Base-by-base conservation (phyloP, 2,888 invertebrate genomes). In the Tetranychus piercei region DNA sequence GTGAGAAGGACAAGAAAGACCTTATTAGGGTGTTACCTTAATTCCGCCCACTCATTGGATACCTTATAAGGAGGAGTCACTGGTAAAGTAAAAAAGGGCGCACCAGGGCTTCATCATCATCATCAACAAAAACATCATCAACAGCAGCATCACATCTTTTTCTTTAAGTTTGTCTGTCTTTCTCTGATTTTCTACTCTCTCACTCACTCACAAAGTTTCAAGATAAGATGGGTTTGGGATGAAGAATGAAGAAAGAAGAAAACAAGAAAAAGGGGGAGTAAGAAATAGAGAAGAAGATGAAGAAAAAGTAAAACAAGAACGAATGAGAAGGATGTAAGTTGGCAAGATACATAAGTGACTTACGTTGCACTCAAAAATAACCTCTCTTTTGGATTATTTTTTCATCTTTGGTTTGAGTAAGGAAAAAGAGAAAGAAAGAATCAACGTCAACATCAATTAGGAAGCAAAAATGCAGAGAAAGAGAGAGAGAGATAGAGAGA, bases 401-500 rank as follows among this genome's bases (percentile, higher is more conserved):
- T 55, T 55, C 55, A 55, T 55, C 55, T 55, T 55, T 55, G 55
- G 55, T 55, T 15, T 15, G 55, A 55, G 55, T 15, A 15, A 55
- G 55, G 15, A 55, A 15, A 55, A 9, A 15, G 15, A 55, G 55
- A 55, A 55, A 55, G 55, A 55, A 15, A 55, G 55, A 15, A 55
- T 55, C 55, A 55, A 55, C 55, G 55, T 55, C 55, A 55, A 55
- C 55, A 55, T 55, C 55, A 55, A 55, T 55, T 67, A 67, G 67
- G 23, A 22, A 67, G 67, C n/a, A n/a, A 67, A 9, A 67, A 9
- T 22, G 23, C 9, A 67, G 67, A 67, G 67, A 67, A n/a, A 67
- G 67, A 67, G 67, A 67, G 67, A 67, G 6, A 67, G 67, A 67
- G 67, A 67, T 6, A 67, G 6, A 67, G 67, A n/a, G 11, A 67